These are phyloP conservation scores for Drosophila melanogaster DNA, from an alignment of 1,140 invertebrate species.

Conservation along the genomic window DNA sequence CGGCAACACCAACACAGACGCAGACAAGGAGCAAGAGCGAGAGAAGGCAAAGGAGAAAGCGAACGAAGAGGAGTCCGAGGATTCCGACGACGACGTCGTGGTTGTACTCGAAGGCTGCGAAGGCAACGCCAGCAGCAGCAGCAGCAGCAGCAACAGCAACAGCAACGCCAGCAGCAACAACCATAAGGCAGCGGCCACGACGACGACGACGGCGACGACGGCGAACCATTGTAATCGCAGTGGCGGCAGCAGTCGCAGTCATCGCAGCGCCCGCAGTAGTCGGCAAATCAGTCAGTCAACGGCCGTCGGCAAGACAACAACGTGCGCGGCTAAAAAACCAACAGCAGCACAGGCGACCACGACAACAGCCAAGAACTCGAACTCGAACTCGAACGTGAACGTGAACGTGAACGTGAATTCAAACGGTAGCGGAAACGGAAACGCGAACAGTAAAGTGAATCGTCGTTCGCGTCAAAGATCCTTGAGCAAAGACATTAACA, in stretches of 20 bases:
- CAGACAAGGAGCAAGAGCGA: slow-evolving; percentile 25
- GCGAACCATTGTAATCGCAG: slow-evolving; percentile 43
- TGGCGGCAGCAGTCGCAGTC: slow-evolving; percentile 67
- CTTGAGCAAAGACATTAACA: slow-evolving; percentile 66
- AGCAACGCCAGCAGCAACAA: slow-evolving; percentile 41
- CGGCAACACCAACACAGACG: slow-evolving; percentile 11
- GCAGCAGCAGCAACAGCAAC: slow-evolving; percentile 19
- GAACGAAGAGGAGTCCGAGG: slow-evolving; percentile 52
- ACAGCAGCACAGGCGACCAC: slow-evolving; percentile 14
- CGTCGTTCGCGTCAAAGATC: slow-evolving; percentile 74
- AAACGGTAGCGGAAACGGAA: slow-evolving; percentile 41
- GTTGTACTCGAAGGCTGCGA: slow-evolving; percentile 72
- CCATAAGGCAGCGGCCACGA: slow-evolving; percentile 28
- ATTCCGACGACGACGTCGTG: slow-evolving; percentile 77
- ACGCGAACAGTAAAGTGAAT: slow-evolving; percentile 86
- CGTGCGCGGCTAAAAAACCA: slow-evolving; percentile 79
- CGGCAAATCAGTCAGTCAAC: slow-evolving; percentile 82
- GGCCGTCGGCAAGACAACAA: slow-evolving; percentile 84
- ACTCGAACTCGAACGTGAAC: slow-evolving; percentile 15
- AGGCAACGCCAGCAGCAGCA: slow-evolving; percentile 50
- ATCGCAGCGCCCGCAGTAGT: slow-evolving; percentile 67
- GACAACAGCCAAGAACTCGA: slow-evolving; percentile 20
- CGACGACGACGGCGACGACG: slow-evolving; percentile 23
- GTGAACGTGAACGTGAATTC: slow-evolving; percentile 6
- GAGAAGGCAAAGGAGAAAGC: slow-evolving; percentile 54